phyloP scores from a whole-genome alignment of 2,888 invertebrate species.

The Spilarctia lutea region DNA sequence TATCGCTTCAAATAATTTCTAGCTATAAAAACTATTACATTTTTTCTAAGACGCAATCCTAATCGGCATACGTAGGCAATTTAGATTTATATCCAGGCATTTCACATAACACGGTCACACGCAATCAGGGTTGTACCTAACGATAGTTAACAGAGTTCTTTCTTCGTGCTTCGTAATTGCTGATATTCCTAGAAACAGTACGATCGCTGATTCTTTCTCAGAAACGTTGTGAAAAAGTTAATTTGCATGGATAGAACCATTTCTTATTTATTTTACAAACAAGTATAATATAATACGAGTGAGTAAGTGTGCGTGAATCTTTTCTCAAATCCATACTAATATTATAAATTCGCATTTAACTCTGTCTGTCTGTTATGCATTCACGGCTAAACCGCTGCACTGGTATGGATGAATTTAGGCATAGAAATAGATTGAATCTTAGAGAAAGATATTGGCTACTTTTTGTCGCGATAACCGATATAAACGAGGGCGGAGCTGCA shows the following conservation, averaged over 20 bases:
- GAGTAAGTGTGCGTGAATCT: too few relatives aligned
- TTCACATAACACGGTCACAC: constrained; percentile 60
- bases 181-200: constrained; percentile 7
- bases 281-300: background rate
- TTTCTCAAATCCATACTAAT: too few relatives aligned
- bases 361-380: too few relatives aligned
- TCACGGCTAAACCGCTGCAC: too few relatives aligned
- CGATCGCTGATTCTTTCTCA: background rate
- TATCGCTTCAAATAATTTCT: background rate
- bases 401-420: too few relatives aligned
- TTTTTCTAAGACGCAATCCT: constrained; percentile 10
- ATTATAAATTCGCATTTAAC: too few relatives aligned
- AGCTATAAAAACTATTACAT: background rate
- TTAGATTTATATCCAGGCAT: constrained; percentile 64
- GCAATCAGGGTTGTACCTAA: constrained; percentile 34
- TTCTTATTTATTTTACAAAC: background rate
- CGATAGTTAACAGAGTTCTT: constrained; percentile 13
- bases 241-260: background rate
- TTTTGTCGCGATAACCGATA: too few relatives aligned
- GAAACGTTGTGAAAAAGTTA: background rate
- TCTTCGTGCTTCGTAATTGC: constrained; percentile 27
- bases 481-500: too few relatives aligned
- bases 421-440: too few relatives aligned
- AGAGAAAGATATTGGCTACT: too few relatives aligned
- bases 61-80: constrained; percentile 60